phyloP scores from a whole-genome alignment of 2,113 vertebrate genomes.

The Cavia aperea region DNA sequence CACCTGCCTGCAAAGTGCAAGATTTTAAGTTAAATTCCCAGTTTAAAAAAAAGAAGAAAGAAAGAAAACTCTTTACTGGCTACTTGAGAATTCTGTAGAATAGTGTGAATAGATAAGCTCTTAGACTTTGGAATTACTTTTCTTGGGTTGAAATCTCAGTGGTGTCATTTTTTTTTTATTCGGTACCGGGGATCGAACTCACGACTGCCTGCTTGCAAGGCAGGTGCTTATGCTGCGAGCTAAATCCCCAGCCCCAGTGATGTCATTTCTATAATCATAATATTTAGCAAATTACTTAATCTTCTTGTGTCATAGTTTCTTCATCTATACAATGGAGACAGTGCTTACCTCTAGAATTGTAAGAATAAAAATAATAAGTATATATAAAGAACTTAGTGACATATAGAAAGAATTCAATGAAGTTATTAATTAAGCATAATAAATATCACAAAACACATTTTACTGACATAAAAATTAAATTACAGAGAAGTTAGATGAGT shows the following conservation, averaged over 20 bases:
- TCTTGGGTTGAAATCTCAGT: background rate
- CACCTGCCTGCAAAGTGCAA: too few species aligned
- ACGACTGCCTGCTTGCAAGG: too few species aligned
- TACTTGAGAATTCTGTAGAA: background rate
- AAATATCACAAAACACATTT: background rate
- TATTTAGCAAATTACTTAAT: constrained; percentile 10
- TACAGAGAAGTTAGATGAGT: background rate
- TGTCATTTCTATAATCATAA: background rate
- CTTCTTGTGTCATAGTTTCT: background rate
- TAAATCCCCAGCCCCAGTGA: background rate
- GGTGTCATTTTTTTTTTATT: background rate
- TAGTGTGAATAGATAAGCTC: background rate
- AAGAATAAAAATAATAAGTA: constrained; percentile 30
- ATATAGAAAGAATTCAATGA: background rate
- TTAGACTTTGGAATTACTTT: background rate
- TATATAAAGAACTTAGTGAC: background rate
- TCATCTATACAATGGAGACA: background rate
- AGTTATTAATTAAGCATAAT: constrained; percentile 13
- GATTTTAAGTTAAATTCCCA: too few species aligned
- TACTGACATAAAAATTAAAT: constrained; percentile 4
- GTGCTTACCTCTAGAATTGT: background rate
- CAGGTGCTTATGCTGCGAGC: too few species aligned
- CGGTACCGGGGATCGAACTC: too few species aligned
- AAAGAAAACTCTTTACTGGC: background rate
- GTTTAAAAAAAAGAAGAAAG: too few species aligned